These are phyloP conservation scores for Gallinago stenura DNA, from an alignment of 2,797 vertebrate genomes.

Conservation along the genomic window DNA sequence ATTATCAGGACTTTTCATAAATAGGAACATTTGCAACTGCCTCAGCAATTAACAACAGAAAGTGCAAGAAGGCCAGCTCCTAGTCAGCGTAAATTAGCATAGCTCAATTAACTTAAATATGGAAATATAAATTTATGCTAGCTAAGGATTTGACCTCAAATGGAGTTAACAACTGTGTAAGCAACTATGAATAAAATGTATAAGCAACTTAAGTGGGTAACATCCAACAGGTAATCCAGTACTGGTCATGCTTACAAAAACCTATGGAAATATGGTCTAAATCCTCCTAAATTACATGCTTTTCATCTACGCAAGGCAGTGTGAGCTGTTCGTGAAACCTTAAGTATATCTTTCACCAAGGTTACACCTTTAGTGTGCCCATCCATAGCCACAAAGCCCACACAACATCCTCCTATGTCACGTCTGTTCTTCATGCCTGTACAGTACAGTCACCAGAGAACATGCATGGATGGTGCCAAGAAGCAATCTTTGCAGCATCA, in stretches of 20 bases:
- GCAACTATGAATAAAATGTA: background rate
- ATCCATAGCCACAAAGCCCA: background rate
- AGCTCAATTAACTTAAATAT: background rate
- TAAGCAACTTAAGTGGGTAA: background rate
- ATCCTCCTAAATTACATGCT: background rate
- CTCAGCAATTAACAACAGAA: background rate
- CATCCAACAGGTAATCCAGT: background rate
- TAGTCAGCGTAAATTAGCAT: background rate
- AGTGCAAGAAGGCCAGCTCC: background rate
- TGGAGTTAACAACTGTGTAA: background rate
- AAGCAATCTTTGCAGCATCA: background rate
- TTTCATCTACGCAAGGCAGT: background rate
- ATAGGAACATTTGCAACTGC: background rate
- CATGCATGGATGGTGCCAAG: rapidly evolving
- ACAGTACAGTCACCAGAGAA: background rate
- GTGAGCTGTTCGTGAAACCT: background rate
- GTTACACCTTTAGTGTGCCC: background rate
- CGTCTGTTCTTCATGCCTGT: rapidly evolving
- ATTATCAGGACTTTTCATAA: conserved; percentile 6
- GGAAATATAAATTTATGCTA: rapidly evolving
- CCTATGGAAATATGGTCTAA: background rate
- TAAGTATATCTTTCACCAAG: background rate
- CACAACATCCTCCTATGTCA: background rate
- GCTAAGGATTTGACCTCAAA: background rate
- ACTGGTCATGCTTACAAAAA: background rate